A percentile compares a stretch with the other conserved stretches of the same genome.
Conservation (phyloP, 2,113 vertebrate species). For the Centropus bengalensis region DNA sequence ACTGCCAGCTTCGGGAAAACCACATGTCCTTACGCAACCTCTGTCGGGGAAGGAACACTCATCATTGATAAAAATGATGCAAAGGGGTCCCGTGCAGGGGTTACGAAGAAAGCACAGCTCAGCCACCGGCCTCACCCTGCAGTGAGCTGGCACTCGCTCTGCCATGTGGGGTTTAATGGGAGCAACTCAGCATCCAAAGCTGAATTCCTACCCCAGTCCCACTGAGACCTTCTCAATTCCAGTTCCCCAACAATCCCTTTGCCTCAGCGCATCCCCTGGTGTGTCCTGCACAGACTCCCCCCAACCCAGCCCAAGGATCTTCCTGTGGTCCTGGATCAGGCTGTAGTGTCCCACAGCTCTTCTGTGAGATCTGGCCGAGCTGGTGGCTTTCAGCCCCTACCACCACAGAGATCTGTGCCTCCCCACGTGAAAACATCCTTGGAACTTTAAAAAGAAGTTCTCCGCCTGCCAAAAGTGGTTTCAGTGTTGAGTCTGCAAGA, state of each 20-base stretch:
- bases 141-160: background rate
- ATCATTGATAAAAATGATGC: constrained; percentile 54
- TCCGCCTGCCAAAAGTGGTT: background rate
- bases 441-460: background rate
- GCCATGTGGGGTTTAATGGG: accelerated
- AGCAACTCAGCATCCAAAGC: background rate
- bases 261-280: background rate
- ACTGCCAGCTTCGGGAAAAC: background rate
- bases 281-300: background rate
- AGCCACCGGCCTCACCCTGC: background rate
- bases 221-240: background rate
- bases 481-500: background rate
- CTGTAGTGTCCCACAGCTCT: background rate
- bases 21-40: background rate
- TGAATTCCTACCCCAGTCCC: background rate
- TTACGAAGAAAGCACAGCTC: background rate
- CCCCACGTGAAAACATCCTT: accelerated
- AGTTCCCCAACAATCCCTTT: too few species aligned
- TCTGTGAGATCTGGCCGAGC: background rate
- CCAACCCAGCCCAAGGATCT: too few species aligned
- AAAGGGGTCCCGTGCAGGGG: background rate
- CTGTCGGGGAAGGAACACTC: background rate
- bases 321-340: background rate
- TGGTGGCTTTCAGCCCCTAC: background rate
- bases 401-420: background rate